Base-by-base conservation (phyloP, 2,888 invertebrate species). In the Latrodectus elegans region DNA sequence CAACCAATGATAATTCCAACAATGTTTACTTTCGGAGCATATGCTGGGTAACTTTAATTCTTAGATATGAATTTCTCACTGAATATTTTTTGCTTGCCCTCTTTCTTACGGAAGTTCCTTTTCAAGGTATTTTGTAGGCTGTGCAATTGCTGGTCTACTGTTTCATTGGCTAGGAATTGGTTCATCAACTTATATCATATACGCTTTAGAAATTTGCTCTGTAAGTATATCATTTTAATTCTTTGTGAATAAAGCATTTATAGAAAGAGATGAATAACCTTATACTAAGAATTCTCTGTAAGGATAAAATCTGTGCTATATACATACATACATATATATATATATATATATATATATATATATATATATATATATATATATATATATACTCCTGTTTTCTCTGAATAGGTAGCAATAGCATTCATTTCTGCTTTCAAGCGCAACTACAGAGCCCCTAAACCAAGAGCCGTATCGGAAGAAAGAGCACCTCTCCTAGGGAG, bases 341-440 rank as follows among this genome's bases (percentile, higher is more conserved):
- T 38, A 38, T 6, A 38, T 38, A 38, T 38, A 38, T 38, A 6
- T 4, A 6, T 38, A 38, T 6, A 38, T 38, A 38, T 38, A 38
- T 38, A 6, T 4, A 6, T 38, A 38, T 6, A 38, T 38, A 38
- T 38, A 38, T 38, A 6, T 4, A 6, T 38, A 38, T 6, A 38
- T 38, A 38, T 38, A 38, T 38, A 6, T 4, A 6, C 67, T 17
- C 17, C 4, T 65, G 52, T 26, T 53, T 12, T 15, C 17, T n/a
- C 11, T 60, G 12, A 8, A 60, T 60, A 86, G 86, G 67, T 70
- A n/a, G 38, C 52, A 26, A 26, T 53, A 8, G 38, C 76, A 14
- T 53, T 80, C 49, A 64, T 86, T 11, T 86, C 71, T 17, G 80
- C 86, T 11, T 80, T 86, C 51, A 86, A 70, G 14, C 70, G 80